Evolutionary conservation across 2,888 invertebrate species (phyloP).

Genomic region (Helicoverpa assulta): DNA sequence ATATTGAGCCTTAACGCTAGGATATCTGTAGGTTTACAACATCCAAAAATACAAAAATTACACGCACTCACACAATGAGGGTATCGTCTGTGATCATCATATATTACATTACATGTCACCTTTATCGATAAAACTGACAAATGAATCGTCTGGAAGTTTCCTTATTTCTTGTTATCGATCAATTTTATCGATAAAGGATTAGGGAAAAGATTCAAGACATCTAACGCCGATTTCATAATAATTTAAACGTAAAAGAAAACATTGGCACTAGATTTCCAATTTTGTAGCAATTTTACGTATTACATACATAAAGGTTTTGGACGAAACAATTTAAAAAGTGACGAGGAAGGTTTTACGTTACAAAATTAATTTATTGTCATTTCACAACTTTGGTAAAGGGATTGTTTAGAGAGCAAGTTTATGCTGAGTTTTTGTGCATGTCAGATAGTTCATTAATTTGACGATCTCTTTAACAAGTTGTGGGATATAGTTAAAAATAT

Average conservation of each 20-base stretch:
- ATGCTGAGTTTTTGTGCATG: conserved; percentile 39
- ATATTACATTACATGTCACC: conserved; percentile 54
- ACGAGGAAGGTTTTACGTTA: conserved; percentile 61
- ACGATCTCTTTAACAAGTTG: conserved; percentile 27
- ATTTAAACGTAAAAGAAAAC: conserved; percentile 53
- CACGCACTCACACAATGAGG: conserved; percentile 81
- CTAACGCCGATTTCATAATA: conserved; percentile 56
- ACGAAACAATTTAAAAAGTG: conserved; percentile 60
- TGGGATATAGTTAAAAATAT: not conserved
- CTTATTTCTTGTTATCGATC: conserved; percentile 15
- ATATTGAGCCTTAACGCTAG: conserved; percentile 88
- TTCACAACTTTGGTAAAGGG: conserved; percentile 80
- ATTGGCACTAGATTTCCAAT: conserved; percentile 76
- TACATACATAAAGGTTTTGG: conserved; percentile 57
- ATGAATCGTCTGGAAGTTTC: conserved; percentile 23
- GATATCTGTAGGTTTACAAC: conserved; percentile 84
- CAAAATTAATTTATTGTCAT: conserved; percentile 82
- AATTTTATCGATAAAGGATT: conserved; percentile 55
- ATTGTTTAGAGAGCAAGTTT: conserved; percentile 52
- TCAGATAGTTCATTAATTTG: conserved; percentile 25
- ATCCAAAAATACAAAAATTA: conserved; percentile 85
- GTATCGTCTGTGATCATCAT: conserved; percentile 60
- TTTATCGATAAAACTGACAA: conserved; percentile 53
- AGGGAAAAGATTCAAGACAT: conserved; percentile 51
- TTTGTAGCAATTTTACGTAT: conserved; percentile 68